Evolutionary conservation across 2,113 vertebrate species (phyloP).

Genomic region (Cyprinodon brontotheroides): DNA sequence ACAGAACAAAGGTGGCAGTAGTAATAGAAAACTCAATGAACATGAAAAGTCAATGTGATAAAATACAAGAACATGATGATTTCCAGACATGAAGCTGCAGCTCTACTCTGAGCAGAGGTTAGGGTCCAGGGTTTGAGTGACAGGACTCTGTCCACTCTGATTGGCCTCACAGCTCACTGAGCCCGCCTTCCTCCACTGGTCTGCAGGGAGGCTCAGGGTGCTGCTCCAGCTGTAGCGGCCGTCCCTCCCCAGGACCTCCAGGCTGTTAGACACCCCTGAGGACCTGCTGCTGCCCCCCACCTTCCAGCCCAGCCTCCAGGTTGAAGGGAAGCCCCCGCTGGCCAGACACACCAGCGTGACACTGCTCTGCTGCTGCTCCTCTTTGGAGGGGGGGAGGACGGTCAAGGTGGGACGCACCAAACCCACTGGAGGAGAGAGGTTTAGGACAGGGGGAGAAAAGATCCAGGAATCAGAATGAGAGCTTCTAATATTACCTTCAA

Average conservation of each 20-base stretch:
- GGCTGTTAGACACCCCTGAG: slow-evolving; percentile 7
- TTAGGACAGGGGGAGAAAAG: too few relatives aligned
- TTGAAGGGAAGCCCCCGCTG: slow-evolving; percentile 33
- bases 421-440: slow-evolving; percentile 38
- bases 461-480: too few relatives aligned
- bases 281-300: slow-evolving; percentile 11
- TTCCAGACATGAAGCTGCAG: slow-evolving; percentile 12
- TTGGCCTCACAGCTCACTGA: slow-evolving; percentile 63
- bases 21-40: too few relatives aligned
- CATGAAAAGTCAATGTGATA: too few relatives aligned
- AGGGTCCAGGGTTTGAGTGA: slow-evolving; percentile 55
- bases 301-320: slow-evolving; percentile 8
- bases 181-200: slow-evolving; percentile 20
- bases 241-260: slow-evolving; percentile 8
- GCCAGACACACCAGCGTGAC: slow-evolving; percentile 67
- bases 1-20: too few relatives aligned
- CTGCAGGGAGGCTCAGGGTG: slow-evolving; percentile 54
- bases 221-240: slow-evolving; percentile 31
- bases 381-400: too few relatives aligned
- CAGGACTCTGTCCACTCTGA: slow-evolving; percentile 37
- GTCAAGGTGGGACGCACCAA: too few relatives aligned
- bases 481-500: too few relatives aligned
- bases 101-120: slow-evolving; percentile 53
- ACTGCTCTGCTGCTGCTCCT: slow-evolving; percentile 27
- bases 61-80: neutral